A percentile compares a stretch with the other conserved stretches of the same genome.
Evolutionary conservation across 2,888 invertebrate species (phyloP).

Genomic region (Clusia tigrina): DNA sequence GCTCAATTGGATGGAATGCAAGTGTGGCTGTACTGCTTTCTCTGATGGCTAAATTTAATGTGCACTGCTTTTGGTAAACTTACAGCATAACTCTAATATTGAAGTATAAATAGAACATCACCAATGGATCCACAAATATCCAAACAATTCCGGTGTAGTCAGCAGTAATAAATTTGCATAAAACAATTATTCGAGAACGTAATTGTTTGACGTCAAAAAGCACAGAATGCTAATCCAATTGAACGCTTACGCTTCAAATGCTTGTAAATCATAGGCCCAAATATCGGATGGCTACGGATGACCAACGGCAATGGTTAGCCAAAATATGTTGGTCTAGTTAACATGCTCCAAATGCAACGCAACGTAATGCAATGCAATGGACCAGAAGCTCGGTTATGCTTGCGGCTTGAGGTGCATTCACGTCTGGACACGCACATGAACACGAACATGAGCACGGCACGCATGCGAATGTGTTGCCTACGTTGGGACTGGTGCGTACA

Average conservation of each 20-base stretch:
- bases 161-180: neutral
- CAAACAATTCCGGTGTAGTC: neutral
- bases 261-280: neutral
- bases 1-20: conserved; percentile 19
- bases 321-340: neutral
- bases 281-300: neutral
- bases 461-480: neutral
- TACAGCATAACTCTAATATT: neutral
- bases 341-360: neutral
- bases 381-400: too few relatives aligned
- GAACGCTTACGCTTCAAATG: neutral
- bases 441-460: too few relatives aligned
- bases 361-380: neutral
- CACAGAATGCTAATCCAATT: neutral
- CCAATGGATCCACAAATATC: neutral
- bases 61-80: too few relatives aligned
- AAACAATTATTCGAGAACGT: neutral
- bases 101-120: neutral
- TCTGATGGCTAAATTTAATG: neutral
- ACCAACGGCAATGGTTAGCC: too few relatives aligned
- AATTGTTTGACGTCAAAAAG: neutral
- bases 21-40: neutral
- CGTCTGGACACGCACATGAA: too few relatives aligned
- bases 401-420: too few relatives aligned
- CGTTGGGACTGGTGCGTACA: neutral